A percentile compares a stretch with the other conserved stretches of the same genome.
Conservation (phyloP, 2,888 invertebrate genomes). For the Sipha maydis region DNA sequence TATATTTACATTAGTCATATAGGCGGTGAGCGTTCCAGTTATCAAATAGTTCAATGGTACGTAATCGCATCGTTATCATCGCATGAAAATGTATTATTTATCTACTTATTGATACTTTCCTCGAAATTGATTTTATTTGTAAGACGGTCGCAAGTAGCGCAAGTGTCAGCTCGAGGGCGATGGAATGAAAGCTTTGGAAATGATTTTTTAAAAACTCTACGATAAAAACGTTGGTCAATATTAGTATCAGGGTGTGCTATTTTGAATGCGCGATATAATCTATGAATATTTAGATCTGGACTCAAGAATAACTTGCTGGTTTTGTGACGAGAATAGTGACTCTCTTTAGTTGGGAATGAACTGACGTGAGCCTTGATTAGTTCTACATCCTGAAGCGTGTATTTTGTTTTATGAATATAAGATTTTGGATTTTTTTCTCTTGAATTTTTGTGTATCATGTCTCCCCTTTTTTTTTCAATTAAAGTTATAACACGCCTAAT, state of each 20-base stretch:
- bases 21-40: no score
- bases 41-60: no score
- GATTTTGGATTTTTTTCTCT: no score
- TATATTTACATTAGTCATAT: no score
- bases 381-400: no score
- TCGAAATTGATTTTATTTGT: constrained; percentile 5
- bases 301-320: constrained; percentile 5
- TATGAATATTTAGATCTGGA: constrained; percentile 5
- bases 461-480: background rate
- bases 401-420: no score
- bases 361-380: background rate
- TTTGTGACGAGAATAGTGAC: background rate
- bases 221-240: no score
- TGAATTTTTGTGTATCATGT: background rate
- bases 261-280: background rate
- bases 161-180: constrained; percentile 11
- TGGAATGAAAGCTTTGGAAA: background rate
- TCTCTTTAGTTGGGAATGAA: background rate
- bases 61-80: no score
- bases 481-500: constrained; percentile 4
- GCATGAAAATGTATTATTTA: no score
- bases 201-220: no score
- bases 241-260: no score
- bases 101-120: background rate
- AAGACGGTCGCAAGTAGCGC: constrained; percentile 10